Evolutionary conservation across 2,888 invertebrate genomes (phyloP).

Genomic region (Caenorhabditis macrosperma): DNA sequence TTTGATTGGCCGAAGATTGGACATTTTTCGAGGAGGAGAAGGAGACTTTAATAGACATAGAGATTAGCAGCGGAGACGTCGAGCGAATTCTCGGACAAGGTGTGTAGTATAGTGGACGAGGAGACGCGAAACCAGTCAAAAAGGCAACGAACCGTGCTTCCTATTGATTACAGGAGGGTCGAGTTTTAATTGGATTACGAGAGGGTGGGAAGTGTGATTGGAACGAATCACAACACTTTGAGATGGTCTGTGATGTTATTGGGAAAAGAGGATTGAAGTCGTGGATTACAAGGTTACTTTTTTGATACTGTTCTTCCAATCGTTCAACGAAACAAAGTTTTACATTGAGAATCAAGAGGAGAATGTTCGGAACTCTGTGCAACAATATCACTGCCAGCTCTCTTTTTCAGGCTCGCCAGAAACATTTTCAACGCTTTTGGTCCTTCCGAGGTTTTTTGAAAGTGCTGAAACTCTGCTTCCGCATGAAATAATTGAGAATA

Average conservation of each 20-base stretch:
- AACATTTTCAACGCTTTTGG: no score
- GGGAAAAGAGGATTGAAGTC: slow-evolving; percentile 8
- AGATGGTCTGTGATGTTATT: slow-evolving; percentile 6
- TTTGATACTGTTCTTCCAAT: not conserved
- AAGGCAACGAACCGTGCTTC: slow-evolving; percentile 12
- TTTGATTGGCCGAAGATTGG: slow-evolving; percentile 7
- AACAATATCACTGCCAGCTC: no score
- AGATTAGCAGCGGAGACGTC: not conserved
- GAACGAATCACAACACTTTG: no score
- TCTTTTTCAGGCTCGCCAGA: no score
- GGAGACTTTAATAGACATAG: not conserved
- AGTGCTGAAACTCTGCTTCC: no score
- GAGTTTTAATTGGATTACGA: slow-evolving; percentile 12
- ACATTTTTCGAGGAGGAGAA: not conserved
- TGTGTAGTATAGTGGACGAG: not conserved
- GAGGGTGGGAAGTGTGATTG: not conserved
- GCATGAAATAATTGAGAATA: no score
- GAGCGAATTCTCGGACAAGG: not conserved
- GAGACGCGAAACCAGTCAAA: not conserved
- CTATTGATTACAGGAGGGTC: slow-evolving; percentile 12
- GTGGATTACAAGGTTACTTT: not conserved
- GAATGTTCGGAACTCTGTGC: no score
- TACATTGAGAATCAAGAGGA: not conserved
- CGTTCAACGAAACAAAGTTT: not conserved
- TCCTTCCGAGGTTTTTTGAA: no score